These are phyloP conservation scores for Platichthys flesus DNA, from an alignment of 2,113 vertebrate species.

Conservation along the genomic window DNA sequence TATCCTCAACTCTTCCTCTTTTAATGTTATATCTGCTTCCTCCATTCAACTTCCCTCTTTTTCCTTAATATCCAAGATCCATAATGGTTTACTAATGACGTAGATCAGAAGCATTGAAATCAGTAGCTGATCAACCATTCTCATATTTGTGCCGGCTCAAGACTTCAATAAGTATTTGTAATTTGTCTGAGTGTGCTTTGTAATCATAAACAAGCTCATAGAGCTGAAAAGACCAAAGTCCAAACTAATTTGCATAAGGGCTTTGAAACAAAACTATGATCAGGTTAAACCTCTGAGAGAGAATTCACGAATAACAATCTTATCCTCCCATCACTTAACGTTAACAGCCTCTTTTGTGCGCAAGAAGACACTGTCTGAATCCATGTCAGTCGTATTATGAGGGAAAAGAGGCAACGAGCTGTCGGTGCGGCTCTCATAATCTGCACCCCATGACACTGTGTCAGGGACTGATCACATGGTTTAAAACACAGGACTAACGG, in stretches of 20 bases:
- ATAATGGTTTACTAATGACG: neutral
- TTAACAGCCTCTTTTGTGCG: neutral
- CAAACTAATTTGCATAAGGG: constrained; percentile 18
- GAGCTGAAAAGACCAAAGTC: constrained; percentile 62
- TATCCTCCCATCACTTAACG: neutral
- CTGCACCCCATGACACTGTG: constrained; percentile 78
- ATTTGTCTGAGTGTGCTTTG: neutral
- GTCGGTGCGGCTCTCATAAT: constrained; percentile 63
- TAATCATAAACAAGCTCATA: constrained; percentile 47
- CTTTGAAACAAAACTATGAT: neutral
- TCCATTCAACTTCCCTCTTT: neutral
- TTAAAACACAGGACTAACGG: constrained; percentile 72
- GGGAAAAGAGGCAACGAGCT: constrained; percentile 20
- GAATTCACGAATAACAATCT: neutral
- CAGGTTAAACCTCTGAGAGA: neutral
- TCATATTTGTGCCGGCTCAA: neutral
- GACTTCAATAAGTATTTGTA: neutral
- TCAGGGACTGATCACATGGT: constrained; percentile 80
- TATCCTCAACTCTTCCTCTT: neutral
- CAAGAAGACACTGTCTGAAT: neutral
- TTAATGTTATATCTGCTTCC: neutral
- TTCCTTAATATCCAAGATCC: neutral
- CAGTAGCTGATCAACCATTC: neutral
- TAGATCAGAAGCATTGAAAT: neutral
- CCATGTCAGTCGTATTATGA: neutral